These are phyloP conservation scores for Orthosia incerta DNA, from an alignment of 2,888 invertebrate species.

Conservation along the genomic window DNA sequence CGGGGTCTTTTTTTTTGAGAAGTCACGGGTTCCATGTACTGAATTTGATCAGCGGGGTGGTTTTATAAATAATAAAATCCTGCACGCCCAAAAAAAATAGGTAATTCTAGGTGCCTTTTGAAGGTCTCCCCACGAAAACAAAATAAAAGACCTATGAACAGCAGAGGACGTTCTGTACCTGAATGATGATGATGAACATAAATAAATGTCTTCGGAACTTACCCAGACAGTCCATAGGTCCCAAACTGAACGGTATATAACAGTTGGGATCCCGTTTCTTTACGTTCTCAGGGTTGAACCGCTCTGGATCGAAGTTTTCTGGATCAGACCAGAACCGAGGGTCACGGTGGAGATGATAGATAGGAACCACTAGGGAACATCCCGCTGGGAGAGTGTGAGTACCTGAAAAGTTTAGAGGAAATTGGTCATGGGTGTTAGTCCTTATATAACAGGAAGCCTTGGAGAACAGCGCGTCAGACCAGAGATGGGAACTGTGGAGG, in stretches of 20 bases:
- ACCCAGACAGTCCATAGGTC: slow-evolving; percentile 88
- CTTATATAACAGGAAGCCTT: no score
- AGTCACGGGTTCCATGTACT: no score
- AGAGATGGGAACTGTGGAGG: no score
- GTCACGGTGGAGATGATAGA: slow-evolving; percentile 82
- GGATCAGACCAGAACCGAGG: slow-evolving; percentile 80
- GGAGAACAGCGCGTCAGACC: no score
- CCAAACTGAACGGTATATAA: slow-evolving; percentile 84
- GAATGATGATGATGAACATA: background rate
- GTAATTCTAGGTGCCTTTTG: no score
- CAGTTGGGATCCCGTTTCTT: slow-evolving; percentile 76
- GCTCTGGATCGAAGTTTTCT: slow-evolving; percentile 82
- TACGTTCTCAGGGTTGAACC: slow-evolving; percentile 79
- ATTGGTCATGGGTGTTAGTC: background rate
- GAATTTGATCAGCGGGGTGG: no score
- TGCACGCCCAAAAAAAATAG: no score
- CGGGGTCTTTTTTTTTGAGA: no score
- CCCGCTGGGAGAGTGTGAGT: slow-evolving; percentile 80
- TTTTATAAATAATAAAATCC: no score
- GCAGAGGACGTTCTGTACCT: background rate
- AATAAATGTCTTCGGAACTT: background rate
- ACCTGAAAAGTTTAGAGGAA: slow-evolving; percentile 65
- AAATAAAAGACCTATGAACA: no score
- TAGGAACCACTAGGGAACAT: slow-evolving; percentile 77
- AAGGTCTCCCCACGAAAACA: no score